Evolutionary conservation across 2,113 vertebrate genomes (phyloP).

Genomic region (Hemichromis elongatus): DNA sequence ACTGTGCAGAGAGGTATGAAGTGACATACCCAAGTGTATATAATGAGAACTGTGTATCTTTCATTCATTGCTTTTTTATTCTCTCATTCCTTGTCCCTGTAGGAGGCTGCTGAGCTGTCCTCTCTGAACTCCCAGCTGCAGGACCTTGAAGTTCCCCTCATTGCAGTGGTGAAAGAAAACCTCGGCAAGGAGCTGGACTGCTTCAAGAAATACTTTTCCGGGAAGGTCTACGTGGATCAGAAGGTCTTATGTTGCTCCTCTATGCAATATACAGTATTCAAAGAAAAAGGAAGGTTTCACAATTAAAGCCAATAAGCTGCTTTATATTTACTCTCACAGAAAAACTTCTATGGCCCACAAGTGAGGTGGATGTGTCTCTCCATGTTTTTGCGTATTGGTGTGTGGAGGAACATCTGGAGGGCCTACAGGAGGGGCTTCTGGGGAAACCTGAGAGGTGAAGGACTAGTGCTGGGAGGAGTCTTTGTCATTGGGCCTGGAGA

Average conservation of each 20-base stretch:
- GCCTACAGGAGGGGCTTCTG: conserved; percentile 83
- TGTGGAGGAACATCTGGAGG: conserved; percentile 89
- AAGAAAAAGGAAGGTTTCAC: neutral
- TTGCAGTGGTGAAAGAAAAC: conserved; percentile 91
- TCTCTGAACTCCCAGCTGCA: conserved; percentile 88
- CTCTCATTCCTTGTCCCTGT: neutral
- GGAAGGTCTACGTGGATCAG: conserved; percentile 89
- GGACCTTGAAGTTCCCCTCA: conserved; percentile 85
- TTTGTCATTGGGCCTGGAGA: conserved; percentile 88
- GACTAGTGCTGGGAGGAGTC: conserved; percentile 89
- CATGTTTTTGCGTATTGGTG: conserved; percentile 80
- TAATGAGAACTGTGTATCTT: neutral
- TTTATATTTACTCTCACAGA: conserved; percentile 65
- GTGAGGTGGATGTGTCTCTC: conserved; percentile 78
- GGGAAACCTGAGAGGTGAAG: conserved; percentile 92
- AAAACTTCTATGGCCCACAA: conserved; percentile 85
- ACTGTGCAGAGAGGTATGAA: conserved; percentile 86
- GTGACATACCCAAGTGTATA: neutral
- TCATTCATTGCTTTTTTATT: neutral
- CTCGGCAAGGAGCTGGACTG: conserved; percentile 80
- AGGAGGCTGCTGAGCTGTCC: conserved; percentile 95
- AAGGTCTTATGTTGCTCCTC: conserved; percentile 65
- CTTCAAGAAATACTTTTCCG: conserved; percentile 89
- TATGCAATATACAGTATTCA: neutral
- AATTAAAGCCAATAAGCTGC: neutral